A percentile compares a stretch with the other conserved stretches of the same genome.
These are phyloP conservation scores for Parnassius mnemosyne DNA, from an alignment of 2,888 invertebrate species.

Conservation along the genomic window DNA sequence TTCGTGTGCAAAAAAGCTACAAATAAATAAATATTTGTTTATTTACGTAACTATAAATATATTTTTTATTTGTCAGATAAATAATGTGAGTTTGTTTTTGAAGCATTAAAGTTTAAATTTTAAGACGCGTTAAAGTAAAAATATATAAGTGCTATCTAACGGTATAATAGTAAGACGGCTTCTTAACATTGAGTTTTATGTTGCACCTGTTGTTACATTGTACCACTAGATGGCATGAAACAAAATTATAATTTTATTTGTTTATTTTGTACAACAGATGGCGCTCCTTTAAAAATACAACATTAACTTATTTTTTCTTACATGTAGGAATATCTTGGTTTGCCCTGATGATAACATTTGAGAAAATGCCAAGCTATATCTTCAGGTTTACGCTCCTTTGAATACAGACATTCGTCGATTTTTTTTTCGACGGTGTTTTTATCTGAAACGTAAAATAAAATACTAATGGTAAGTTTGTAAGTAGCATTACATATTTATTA, in stretches of 20 bases:
- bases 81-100: too few species aligned
- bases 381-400: constrained; percentile 33
- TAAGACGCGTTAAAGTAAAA: too few species aligned
- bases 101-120: too few species aligned
- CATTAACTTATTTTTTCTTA: constrained; percentile 1
- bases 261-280: not conserved
- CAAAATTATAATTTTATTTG: not conserved
- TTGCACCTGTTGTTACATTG: not conserved
- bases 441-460: constrained; percentile 39
- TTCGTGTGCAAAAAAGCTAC: too few species aligned
- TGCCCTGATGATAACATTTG: constrained; percentile 39
- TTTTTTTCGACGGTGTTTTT: constrained; percentile 34
- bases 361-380: constrained; percentile 50
- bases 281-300: not conserved
- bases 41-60: too few species aligned
- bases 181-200: not conserved
- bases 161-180: not conserved
- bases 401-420: constrained; percentile 46
- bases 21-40: too few species aligned
- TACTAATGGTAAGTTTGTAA: too few species aligned
- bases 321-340: constrained; percentile 25
- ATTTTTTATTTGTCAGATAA: too few species aligned
- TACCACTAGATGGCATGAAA: not conserved
- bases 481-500: too few species aligned
- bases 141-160: not conserved